phyloP scores from a whole-genome alignment of 2,113 vertebrate genomes.

The Acanthisitta chloris region DNA sequence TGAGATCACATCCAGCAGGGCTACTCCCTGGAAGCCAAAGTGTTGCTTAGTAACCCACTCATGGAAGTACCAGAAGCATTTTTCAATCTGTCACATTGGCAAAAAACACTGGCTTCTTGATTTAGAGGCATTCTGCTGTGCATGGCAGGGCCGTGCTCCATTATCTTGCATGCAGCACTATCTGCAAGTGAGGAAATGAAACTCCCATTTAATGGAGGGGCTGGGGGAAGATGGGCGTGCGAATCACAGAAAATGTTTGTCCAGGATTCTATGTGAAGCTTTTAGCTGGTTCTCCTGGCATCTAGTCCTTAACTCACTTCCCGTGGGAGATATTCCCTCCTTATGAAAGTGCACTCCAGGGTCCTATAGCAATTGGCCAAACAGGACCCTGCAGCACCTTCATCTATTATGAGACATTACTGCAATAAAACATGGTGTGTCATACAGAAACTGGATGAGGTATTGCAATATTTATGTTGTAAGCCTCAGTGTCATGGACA shows the following conservation, averaged over 20 bases:
- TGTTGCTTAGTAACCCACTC: slow-evolving; percentile 67
- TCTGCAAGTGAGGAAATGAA: neutral
- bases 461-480: slow-evolving; percentile 64
- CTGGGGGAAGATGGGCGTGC: neutral
- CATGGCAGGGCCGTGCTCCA: slow-evolving; percentile 17
- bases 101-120: slow-evolving; percentile 48
- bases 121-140: slow-evolving; percentile 55
- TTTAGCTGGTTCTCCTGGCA: slow-evolving; percentile 15
- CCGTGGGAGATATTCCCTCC: slow-evolving; percentile 5
- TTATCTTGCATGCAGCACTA: slow-evolving; percentile 14
- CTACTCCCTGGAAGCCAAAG: slow-evolving; percentile 65
- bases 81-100: slow-evolving; percentile 63
- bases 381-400: slow-evolving; percentile 59
- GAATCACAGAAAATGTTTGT: neutral
- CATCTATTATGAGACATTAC: slow-evolving; percentile 55
- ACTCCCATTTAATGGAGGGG: neutral
- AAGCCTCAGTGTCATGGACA: slow-evolving; percentile 60
- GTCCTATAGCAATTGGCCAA: slow-evolving; percentile 51
- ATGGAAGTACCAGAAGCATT: slow-evolving; percentile 61
- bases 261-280: neutral
- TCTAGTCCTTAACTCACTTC: slow-evolving; percentile 1
- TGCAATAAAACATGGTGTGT: slow-evolving; percentile 57
- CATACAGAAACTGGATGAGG: slow-evolving; percentile 54
- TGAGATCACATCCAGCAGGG: slow-evolving; percentile 49
- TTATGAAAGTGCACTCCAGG: slow-evolving; percentile 37